Base-by-base conservation (phyloP, 2,113 vertebrate species). In the Phalacrocorax carbo region DNA sequence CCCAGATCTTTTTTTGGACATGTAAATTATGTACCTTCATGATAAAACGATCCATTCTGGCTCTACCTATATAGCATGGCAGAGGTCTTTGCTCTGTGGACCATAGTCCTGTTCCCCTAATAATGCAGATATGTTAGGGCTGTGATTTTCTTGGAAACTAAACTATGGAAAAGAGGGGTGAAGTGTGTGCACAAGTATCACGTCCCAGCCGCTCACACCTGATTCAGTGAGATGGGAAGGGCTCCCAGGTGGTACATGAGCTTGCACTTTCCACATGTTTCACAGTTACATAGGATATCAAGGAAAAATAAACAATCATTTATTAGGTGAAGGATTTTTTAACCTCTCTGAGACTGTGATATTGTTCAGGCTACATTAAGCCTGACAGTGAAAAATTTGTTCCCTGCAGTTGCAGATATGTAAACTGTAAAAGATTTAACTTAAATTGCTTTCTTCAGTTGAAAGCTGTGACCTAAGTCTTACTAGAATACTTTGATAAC, bases 381-480 rank as follows among this genome's bases (percentile, higher is more conserved):
- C 32, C 38, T 78, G 76, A 75, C 75, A 88, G n/a, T 66, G 60
- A 96, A 96, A 95, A 84, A 86, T 40, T 42, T 55, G 19, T 42
- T 94, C 30, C 15, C 38, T 54, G 27, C 58, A 94, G 61, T 69
- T 87, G 25, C 30, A 79, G 54, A 76, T 52, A 57, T 3, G 10
- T 51, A 93, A 92, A 82, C 44, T 73, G 26, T 48, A 64, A 87
- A 93, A 79, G 78, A 87, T 82, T 60, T 57, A 75, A 77, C 25
- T 66, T 49, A 62, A 90, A 68, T 68, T 46, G 54, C 18, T 92
- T 95, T 88, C 11, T 61, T 92, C 75, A 93, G 23, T 71, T 81
- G 89, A 95, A 94, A 97, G 61, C 49, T 93, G 81, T 76, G 21
- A 94, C 54, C 44, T 61, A 88, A 91, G 86, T 76, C 92, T 72